Evolutionary conservation across 37 sponge, comb jelly and placozoan genomes (phyloP).

Genomic region (Spongilla lacustris): DNA sequence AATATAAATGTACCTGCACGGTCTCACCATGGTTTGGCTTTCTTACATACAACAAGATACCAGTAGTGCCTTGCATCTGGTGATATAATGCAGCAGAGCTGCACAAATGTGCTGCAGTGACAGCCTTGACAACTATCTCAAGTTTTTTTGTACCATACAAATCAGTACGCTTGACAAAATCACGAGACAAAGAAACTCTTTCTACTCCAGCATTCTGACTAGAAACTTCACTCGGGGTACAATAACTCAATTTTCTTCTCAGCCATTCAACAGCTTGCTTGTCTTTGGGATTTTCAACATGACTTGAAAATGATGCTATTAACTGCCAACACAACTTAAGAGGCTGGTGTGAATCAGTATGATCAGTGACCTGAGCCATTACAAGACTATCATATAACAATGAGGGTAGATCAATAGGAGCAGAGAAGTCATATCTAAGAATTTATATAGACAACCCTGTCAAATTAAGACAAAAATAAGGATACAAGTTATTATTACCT

Average conservation of each 20-base stretch:
- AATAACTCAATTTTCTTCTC: background rate
- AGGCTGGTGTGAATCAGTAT: background rate
- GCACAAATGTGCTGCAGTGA: background rate
- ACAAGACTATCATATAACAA: background rate
- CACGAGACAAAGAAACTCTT: background rate
- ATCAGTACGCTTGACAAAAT: background rate
- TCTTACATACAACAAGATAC: background rate
- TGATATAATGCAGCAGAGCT: background rate
- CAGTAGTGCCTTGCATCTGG: background rate
- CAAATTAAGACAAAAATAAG: background rate
- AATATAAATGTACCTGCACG: background rate
- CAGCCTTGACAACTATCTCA: background rate
- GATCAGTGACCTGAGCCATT: background rate
- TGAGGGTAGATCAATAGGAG: background rate
- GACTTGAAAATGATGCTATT: background rate
- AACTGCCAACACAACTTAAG: background rate
- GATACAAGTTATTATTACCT: slow-evolving; percentile 17
- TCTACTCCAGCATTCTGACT: background rate
- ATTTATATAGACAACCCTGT: background rate
- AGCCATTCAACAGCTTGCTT: background rate
- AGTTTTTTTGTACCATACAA: background rate
- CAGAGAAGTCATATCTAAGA: background rate
- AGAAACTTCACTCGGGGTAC: background rate
- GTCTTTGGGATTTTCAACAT: background rate
- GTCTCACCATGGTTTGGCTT: background rate